Evolutionary conservation across 1,140 invertebrate species (phyloP).

Genomic region (Euura saliciscinereae): DNA sequence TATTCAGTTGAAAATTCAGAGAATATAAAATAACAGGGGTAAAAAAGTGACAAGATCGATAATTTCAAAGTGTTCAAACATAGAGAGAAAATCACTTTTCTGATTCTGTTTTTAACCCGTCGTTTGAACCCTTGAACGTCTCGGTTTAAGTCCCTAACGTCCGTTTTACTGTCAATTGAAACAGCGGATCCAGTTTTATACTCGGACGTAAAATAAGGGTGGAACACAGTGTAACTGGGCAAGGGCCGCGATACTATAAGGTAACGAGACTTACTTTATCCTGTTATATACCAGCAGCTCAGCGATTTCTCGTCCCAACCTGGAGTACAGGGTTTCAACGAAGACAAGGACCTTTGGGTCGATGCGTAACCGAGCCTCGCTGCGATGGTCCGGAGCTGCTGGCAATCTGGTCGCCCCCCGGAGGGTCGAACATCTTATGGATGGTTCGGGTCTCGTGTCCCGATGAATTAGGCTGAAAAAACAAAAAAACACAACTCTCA

Average conservation of each 20-base stretch:
- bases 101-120: no score
- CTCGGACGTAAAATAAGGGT: no score
- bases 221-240: no score
- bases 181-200: no score
- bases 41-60: no score
- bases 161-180: no score
- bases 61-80: no score
- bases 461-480: constrained; percentile 73
- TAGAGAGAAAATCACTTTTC: no score
- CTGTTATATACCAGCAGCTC: constrained; percentile 91
- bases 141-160: no score
- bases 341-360: constrained; percentile 93
- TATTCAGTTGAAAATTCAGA: no score
- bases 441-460: constrained; percentile 76
- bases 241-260: background rate
- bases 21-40: no score
- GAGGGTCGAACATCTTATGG: constrained; percentile 78
- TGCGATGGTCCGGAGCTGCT: constrained; percentile 79
- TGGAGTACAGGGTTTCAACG: constrained; percentile 93
- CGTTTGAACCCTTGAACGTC: no score
- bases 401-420: constrained; percentile 64
- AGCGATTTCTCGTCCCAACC: constrained; percentile 89
- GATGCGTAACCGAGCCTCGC: constrained; percentile 80
- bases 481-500: constrained; percentile 22
- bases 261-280: constrained; percentile 78